Base-by-base conservation (phyloP, 2,888 invertebrate genomes). In the Notodonta ziczac region DNA sequence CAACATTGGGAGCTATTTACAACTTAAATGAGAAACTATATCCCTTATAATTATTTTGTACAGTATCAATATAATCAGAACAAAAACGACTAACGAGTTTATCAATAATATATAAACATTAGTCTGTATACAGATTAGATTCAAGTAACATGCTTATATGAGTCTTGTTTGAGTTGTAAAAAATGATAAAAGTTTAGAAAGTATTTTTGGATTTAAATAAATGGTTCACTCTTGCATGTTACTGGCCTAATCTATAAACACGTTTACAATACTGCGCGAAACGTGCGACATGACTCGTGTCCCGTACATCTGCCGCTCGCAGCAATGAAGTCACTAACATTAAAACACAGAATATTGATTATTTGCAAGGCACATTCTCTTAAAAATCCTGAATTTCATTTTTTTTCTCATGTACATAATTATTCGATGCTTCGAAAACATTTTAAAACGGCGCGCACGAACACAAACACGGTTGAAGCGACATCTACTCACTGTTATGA, bases 341-440 rank as follows among this genome's bases (percentile, higher is more conserved):
- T 92, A 92, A 74, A 92, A 93, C 93, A 92, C 93, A 92, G 93
- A 93, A 92, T 92, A 93, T 89, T 91, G 92, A 90, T 85, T 90
- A 91, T 89, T 93, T 93, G 93, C 93, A 93, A 93, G 93, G 93
- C 93, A 93, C 93, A 93, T 92, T 92, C 90, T 92, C 86, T 91
- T 93, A 88, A 90, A 90, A 93, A 93, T 93, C 91, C 93, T 91
- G 93, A 89, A 84, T 89, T 91, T 86, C 83, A 86, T 82, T 84
- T 88, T 89, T 88, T 39, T 54, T 54, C n/a, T 84, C 87, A 90
- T 88, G 87, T 91, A 89, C 85, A 89, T 81, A 52, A 52, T 77
- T 85, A 81, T 76, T 85, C 79, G 81, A 87, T 88, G 86, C 81
- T 84, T 77, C 80, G 72, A 83, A 83, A 84, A 88, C 85, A 84